Percentiles rank a stretch among this genome's conserved stretches.
These are phyloP conservation scores for Doryteuthis pealeii DNA, from an alignment of 1,140 invertebrate species.

Conservation along the genomic window DNA sequence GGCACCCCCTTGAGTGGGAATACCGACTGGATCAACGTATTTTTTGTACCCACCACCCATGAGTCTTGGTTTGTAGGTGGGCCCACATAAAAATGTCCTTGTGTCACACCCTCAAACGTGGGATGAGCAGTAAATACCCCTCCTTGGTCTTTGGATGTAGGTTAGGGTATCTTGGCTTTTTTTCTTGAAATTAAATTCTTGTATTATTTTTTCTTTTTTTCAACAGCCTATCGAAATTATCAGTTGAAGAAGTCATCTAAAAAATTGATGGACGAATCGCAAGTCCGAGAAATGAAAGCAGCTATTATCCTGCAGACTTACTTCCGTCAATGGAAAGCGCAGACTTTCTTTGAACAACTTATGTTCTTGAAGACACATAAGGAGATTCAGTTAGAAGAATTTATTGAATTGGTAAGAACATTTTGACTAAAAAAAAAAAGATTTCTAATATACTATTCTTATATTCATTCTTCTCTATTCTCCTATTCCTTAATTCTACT, in stretches of 20 bases:
- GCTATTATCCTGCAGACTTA: slow-evolving; percentile 49
- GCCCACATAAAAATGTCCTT: no score
- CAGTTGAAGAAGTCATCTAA: slow-evolving; percentile 21
- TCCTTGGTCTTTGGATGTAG: no score
- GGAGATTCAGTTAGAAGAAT: slow-evolving; percentile 41
- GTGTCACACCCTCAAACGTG: no score
- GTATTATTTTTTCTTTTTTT: not conserved
- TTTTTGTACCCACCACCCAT: no score
- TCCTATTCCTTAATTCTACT: no score
- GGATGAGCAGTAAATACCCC: no score
- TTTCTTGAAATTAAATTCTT: no score
- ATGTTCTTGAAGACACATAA: slow-evolving; percentile 40
- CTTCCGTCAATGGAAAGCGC: slow-evolving; percentile 48
- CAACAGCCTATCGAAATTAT: slow-evolving; percentile 23
- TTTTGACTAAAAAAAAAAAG: not conserved
- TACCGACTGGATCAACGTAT: no score
- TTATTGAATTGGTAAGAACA: slow-evolving; percentile 41
- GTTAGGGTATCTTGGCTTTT: no score
- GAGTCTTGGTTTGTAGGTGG: no score
- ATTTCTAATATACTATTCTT: not conserved
- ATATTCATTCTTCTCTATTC: no score
- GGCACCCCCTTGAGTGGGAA: no score
- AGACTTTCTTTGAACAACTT: slow-evolving; percentile 41
- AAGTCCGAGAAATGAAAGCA: slow-evolving; percentile 20
- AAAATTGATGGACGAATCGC: slow-evolving; percentile 6